Conservation (phyloP, 2,888 invertebrate genomes). For the Catocala sponsa region DNA sequence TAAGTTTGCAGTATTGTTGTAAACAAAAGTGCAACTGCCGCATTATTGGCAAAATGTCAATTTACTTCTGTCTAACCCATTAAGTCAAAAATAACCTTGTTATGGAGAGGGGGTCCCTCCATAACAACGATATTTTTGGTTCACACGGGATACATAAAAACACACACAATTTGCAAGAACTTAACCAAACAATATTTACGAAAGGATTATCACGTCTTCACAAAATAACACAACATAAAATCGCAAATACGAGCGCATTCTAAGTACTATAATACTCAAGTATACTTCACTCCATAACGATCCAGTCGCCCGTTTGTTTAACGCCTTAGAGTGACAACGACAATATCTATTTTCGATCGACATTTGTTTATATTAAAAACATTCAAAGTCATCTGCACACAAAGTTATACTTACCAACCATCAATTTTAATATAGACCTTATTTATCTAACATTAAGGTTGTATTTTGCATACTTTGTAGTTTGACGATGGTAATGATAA, state of each 20-base stretch:
- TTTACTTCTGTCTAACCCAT: too few species aligned
- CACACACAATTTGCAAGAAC: not conserved
- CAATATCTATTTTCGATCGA: constrained; percentile 80
- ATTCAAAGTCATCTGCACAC: constrained; percentile 62
- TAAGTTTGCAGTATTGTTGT: too few species aligned
- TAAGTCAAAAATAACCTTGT: too few species aligned
- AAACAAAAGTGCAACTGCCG: too few species aligned
- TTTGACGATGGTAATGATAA: constrained; percentile 15
- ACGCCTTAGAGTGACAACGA: constrained; percentile 77
- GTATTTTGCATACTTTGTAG: constrained; percentile 8
- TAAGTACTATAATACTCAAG: constrained; percentile 51
- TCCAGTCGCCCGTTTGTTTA: constrained; percentile 66
- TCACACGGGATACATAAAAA: not conserved
- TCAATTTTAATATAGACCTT: constrained; percentile 7
- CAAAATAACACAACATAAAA: constrained; percentile 20
- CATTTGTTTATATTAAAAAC: constrained; percentile 81
- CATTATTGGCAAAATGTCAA: too few species aligned
- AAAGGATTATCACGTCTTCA: not conserved
- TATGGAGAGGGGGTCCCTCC: too few species aligned
- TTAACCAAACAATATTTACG: not conserved
- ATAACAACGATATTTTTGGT: too few species aligned
- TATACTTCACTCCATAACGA: constrained; percentile 54
- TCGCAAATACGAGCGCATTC: constrained; percentile 48
- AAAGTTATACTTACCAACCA: constrained; percentile 22
- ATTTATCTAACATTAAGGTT: not conserved